These are phyloP conservation scores for Mylabris phalerata DNA, from an alignment of 1,140 invertebrate genomes.

Conservation along the genomic window DNA sequence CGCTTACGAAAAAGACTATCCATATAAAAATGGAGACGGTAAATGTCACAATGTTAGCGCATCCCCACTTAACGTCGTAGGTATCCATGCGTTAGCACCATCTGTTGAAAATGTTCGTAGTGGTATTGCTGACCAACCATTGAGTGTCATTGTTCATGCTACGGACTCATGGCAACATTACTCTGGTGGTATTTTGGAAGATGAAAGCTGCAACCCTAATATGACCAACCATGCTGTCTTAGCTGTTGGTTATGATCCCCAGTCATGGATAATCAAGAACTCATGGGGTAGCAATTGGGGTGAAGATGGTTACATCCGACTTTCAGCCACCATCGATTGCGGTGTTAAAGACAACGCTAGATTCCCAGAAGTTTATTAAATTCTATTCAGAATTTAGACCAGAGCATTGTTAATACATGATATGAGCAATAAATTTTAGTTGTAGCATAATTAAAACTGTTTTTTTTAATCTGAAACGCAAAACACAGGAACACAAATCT, in stretches of 20 bases:
- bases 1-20: slow-evolving; percentile 48
- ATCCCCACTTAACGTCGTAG: slow-evolving; percentile 46
- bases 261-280: slow-evolving; percentile 44
- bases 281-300: slow-evolving; percentile 54
- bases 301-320: slow-evolving; percentile 46
- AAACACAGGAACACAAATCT: too few relatives aligned
- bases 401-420: too few relatives aligned
- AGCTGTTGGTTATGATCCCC: slow-evolving; percentile 69
- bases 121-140: slow-evolving; percentile 54
- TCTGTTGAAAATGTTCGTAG: slow-evolving; percentile 69
- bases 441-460: too few relatives aligned
- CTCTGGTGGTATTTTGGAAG: slow-evolving; percentile 43
- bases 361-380: too few relatives aligned
- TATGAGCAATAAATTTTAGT: too few relatives aligned
- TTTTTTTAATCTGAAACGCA: too few relatives aligned
- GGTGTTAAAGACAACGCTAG: too few relatives aligned
- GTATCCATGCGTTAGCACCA: slow-evolving; percentile 42
- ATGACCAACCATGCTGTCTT: slow-evolving; percentile 71
- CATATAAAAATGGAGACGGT: slow-evolving; percentile 72
- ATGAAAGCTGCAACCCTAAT: slow-evolving; percentile 20
- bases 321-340: slow-evolving; percentile 45
- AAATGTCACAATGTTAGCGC: slow-evolving; percentile 54
- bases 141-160: slow-evolving; percentile 88
- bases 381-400: too few relatives aligned
- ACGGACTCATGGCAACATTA: slow-evolving; percentile 61